Evolutionary conservation across 2,113 vertebrate species (phyloP), one percentile per base, ranked within the genome.

Genomic region (Tyto alba): DNA sequence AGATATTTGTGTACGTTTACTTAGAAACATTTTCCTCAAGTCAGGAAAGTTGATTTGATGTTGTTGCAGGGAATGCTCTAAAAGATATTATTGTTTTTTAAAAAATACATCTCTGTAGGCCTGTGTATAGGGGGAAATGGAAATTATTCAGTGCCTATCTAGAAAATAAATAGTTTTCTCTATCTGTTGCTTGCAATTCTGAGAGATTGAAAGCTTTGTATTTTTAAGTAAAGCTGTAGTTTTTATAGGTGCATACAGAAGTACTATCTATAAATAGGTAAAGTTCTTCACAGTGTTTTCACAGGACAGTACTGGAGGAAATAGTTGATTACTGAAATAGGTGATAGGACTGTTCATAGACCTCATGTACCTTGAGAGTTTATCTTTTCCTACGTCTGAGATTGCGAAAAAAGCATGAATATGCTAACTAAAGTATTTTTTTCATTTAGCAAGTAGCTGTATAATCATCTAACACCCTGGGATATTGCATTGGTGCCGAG

Each of bases 21-120:
- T 74, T 55, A n/a, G 52, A 78, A 93, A 45, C 4, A 1, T 77
- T 76, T 83, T 85, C 43, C n/a, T 72, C 1, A 0, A n/a, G n/a
- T n/a, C n/a, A 81, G 45, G 68, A 68, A 75, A 59, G 43, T 21
- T 55, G 57, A 22, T 34, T 34, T 55, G 77, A 36, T 63, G 57
- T 67, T 56, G 53, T 64, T 92, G 52, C 26, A 29, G 45, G 18
- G 23, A 53, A 15, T 74, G 13, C 13, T 88, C 22, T 40, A 60
- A 53, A 96, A 97, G 68, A 68, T 79, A 83, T 7, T 30, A 10
- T 19, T 78, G 40, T 62, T 95, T 88, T 60, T 88, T 93, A 91
- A 80, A 93, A 85, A 83, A 34, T 29, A 64, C 0, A 5, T 48
- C 7, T 66, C 72, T 67, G 84, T n/a, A n/a, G n/a, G n/a, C 43